A percentile compares a stretch with the other conserved stretches of the same genome.
phyloP scores from a whole-genome alignment of 2,113 vertebrate genomes.

The Dermatemys mawii region DNA sequence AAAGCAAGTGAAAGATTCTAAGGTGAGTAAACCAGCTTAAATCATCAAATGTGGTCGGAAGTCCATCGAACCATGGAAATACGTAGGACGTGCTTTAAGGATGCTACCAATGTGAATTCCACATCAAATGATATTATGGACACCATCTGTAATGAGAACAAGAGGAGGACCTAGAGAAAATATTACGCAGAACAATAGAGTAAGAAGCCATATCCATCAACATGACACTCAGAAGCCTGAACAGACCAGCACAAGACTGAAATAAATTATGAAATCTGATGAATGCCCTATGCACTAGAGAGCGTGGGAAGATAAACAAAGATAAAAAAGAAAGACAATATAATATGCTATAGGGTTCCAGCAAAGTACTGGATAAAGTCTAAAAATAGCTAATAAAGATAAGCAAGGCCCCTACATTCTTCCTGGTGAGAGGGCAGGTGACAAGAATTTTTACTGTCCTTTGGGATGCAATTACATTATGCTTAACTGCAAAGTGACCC shows the following conservation, averaged over 20 bases:
- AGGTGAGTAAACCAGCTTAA: background rate
- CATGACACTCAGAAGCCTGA: background rate
- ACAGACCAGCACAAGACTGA: background rate
- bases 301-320: background rate
- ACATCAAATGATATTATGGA: background rate
- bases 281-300: background rate
- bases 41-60: background rate
- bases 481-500: constrained; percentile 59
- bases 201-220: background rate
- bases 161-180: background rate
- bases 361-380: constrained; percentile 19
- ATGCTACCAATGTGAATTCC: background rate
- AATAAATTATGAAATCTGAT: too few relatives aligned
- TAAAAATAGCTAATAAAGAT: constrained; percentile 48
- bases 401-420: constrained; percentile 41
- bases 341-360: constrained; percentile 1
- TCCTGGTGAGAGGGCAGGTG: background rate
- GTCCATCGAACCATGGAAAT: background rate
- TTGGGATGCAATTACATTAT: constrained; percentile 73
- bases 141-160: background rate
- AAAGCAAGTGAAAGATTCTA: background rate
- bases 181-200: background rate
- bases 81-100: background rate
- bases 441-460: constrained; percentile 65
- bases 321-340: background rate